Evolutionary conservation across 2,888 invertebrate species (phyloP).

Genomic region (Gandaritis pyraliata): DNA sequence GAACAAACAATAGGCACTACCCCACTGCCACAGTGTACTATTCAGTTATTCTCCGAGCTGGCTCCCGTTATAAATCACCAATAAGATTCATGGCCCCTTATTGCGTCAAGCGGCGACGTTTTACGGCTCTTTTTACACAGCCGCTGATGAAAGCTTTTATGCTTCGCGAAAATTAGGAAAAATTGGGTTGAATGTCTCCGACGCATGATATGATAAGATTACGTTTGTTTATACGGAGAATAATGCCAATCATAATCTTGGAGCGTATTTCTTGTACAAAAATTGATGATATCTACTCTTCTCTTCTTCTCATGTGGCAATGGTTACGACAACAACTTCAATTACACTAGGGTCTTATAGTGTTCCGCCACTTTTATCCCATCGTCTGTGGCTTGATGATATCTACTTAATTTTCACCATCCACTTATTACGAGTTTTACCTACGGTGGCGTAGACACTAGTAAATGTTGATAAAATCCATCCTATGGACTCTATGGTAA

Average conservation of each 20-base stretch:
- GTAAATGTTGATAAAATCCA: too few relatives aligned
- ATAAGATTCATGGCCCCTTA: conserved; percentile 65
- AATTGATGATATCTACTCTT: too few relatives aligned
- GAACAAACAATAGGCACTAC: conserved; percentile 5
- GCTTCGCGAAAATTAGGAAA: conserved; percentile 31
- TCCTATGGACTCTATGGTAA: too few relatives aligned
- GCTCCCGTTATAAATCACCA: conserved; percentile 60
- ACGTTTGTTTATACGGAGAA: neutral
- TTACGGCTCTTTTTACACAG: conserved; percentile 46
- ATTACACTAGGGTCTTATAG: too few relatives aligned
- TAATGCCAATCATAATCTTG: neutral
- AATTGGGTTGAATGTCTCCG: conserved; percentile 22
- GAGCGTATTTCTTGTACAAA: too few relatives aligned
- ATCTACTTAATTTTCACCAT: too few relatives aligned
- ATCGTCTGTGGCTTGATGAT: too few relatives aligned
- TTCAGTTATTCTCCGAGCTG: conserved; percentile 16
- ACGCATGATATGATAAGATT: conserved; percentile 8
- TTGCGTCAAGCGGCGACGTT: conserved; percentile 52
- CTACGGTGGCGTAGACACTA: too few relatives aligned
- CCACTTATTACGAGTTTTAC: too few relatives aligned
- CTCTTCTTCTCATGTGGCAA: too few relatives aligned
- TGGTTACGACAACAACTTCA: too few relatives aligned
- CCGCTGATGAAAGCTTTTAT: conserved; percentile 41
- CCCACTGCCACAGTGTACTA: conserved; percentile 12
- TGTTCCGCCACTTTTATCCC: too few relatives aligned